phyloP scores from a whole-genome alignment of 2,888 invertebrate species.

The Sarcophaga subvicina region DNA sequence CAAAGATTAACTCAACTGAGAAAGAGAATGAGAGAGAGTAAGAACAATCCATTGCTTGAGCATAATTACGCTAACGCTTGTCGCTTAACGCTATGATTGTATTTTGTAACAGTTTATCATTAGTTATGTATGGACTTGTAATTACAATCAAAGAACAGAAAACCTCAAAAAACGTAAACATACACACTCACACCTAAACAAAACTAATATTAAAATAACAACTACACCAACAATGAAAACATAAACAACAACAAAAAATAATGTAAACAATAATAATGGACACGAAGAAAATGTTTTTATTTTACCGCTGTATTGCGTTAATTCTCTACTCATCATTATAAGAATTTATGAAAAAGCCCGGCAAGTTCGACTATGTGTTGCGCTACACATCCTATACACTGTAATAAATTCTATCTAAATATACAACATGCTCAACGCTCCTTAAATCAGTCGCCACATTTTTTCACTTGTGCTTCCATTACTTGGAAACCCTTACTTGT shows the following conservation, averaged over 20 bases:
- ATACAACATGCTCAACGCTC: too few relatives aligned
- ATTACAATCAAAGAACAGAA: not conserved
- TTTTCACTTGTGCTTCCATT: too few relatives aligned
- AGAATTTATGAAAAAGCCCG: too few relatives aligned
- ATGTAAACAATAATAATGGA: not conserved
- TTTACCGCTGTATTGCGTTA: slow-evolving; percentile 30
- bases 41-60: not conserved
- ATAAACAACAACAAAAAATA: slow-evolving; percentile 4
- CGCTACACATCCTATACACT: too few relatives aligned
- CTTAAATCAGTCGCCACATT: too few relatives aligned
- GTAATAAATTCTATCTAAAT: too few relatives aligned
- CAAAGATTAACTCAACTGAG: too few relatives aligned
- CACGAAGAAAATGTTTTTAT: not conserved
- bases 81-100: slow-evolving; percentile 16
- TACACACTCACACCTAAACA: not conserved
- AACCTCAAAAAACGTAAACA: not conserved
- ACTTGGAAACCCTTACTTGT: too few relatives aligned
- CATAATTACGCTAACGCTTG: not conserved
- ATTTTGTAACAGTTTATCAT: not conserved
- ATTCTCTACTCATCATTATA: slow-evolving; percentile 34
- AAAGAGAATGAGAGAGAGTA: too few relatives aligned
- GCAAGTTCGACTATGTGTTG: too few relatives aligned
- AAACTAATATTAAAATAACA: not conserved
- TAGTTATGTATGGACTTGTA: not conserved
- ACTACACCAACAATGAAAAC: slow-evolving; percentile 37